These are phyloP conservation scores for Phoxinus dragarum DNA, from an alignment of 2,797 vertebrate species.

Conservation along the genomic window DNA sequence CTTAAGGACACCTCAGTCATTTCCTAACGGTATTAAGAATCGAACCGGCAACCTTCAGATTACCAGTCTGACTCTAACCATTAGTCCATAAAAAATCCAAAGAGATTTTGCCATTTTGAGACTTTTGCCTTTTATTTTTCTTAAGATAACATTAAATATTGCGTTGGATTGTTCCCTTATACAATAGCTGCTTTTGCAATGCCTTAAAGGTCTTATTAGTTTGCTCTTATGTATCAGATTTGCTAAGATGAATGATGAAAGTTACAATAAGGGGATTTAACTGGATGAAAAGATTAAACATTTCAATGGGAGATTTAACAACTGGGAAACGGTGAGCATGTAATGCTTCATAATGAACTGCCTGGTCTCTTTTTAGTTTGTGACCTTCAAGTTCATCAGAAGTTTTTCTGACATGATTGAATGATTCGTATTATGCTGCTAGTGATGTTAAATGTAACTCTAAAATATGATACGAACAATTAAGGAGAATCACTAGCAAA, in stretches of 20 bases:
- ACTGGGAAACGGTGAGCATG: neutral
- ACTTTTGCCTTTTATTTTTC: neutral
- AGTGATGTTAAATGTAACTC: neutral
- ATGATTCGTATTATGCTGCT: neutral
- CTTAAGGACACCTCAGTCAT: too few species aligned
- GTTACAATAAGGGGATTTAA: conserved; percentile 41
- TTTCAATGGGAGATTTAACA: conserved; percentile 32
- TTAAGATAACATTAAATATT: neutral
- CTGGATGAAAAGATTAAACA: conserved; percentile 34
- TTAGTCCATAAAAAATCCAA: too few species aligned
- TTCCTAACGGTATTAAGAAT: too few species aligned
- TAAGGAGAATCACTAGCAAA: neutral
- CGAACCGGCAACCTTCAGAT: too few species aligned
- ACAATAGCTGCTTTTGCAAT: neutral
- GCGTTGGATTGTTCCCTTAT: neutral
- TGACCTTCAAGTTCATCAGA: conserved; percentile 19
- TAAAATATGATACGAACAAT: neutral
- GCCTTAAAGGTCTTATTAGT: conserved; percentile 20
- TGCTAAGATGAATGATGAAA: conserved; percentile 33
- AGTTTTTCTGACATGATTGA: neutral
- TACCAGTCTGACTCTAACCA: too few species aligned
- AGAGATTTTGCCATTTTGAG: too few species aligned
- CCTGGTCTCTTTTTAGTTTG: conserved; percentile 6
- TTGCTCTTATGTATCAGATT: neutral
- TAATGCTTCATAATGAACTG: conserved; percentile 17